Evolutionary conservation across 2,797 vertebrate species (phyloP).

Genomic region (Eutrigla gurnardus): DNA sequence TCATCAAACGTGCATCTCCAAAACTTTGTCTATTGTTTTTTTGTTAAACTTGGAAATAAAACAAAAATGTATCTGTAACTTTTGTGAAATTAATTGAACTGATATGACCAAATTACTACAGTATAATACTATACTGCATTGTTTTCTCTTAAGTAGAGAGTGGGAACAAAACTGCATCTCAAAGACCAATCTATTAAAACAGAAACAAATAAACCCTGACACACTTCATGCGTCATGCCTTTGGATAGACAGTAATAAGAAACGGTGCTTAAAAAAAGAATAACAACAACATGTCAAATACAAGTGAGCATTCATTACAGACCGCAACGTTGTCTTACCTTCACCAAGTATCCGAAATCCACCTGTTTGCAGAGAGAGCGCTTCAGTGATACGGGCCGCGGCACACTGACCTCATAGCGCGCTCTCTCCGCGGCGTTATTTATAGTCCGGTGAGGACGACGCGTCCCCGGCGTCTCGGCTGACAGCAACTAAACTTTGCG

Average conservation of each 20-base stretch:
- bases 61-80: background rate
- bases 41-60: background rate
- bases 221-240: background rate
- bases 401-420: slow-evolving; percentile 43
- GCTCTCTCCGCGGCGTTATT: slow-evolving; percentile 61
- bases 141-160: background rate
- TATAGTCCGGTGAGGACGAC: slow-evolving; percentile 60
- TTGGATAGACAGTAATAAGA: background rate
- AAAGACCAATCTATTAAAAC: background rate
- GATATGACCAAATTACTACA: too few species aligned
- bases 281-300: background rate
- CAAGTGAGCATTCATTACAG: background rate
- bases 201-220: too few species aligned
- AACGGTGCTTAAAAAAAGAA: background rate
- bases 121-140: background rate
- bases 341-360: slow-evolving; percentile 25
- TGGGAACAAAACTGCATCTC: background rate
- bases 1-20: background rate
- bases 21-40: background rate
- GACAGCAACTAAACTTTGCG: background rate
- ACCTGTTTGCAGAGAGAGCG: slow-evolving; percentile 46
- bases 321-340: slow-evolving; percentile 48
- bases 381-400: slow-evolving; percentile 34
- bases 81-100: background rate
- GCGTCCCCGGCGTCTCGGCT: background rate